A percentile compares a stretch with the other conserved stretches of the same genome.
phyloP scores from a whole-genome alignment of 1,140 invertebrate genomes.

The Bombus breviceps region DNA sequence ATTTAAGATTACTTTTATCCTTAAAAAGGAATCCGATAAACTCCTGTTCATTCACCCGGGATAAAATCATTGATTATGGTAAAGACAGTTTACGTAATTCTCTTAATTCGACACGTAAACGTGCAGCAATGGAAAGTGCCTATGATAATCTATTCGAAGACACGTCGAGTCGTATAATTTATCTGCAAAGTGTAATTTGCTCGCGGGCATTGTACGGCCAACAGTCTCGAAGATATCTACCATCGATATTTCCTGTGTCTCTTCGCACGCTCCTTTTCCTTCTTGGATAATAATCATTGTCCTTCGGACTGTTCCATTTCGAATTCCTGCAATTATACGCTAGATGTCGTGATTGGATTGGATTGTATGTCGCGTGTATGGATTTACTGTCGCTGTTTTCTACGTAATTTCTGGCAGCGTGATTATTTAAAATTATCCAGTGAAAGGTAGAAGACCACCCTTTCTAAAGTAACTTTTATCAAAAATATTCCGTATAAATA shows the following conservation, averaged over 20 bases:
- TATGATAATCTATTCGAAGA: constrained; percentile 4
- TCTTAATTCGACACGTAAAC: neutral
- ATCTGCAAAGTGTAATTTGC: neutral
- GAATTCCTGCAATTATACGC: neutral
- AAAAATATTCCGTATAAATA: neutral
- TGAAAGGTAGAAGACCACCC: neutral
- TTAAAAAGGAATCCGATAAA: neutral
- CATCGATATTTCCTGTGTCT: neutral
- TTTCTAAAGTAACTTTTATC: neutral
- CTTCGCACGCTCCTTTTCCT: neutral
- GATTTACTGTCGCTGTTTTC: neutral
- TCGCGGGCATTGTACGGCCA: constrained; percentile 25
- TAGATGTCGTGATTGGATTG: neutral
- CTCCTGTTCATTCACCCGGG: neutral
- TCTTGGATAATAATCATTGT: neutral
- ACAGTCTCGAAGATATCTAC: neutral
- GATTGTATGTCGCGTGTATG: too few relatives aligned
- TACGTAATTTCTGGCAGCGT: neutral
- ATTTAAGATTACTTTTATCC: neutral
- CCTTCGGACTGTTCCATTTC: constrained; percentile 29
- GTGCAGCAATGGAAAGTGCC: neutral
- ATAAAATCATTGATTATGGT: neutral
- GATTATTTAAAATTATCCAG: neutral
- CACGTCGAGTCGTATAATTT: neutral
- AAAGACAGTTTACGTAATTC: neutral